phyloP scores from a whole-genome alignment of 2,888 invertebrate species.

The Xanthostigma xanthostigma region DNA sequence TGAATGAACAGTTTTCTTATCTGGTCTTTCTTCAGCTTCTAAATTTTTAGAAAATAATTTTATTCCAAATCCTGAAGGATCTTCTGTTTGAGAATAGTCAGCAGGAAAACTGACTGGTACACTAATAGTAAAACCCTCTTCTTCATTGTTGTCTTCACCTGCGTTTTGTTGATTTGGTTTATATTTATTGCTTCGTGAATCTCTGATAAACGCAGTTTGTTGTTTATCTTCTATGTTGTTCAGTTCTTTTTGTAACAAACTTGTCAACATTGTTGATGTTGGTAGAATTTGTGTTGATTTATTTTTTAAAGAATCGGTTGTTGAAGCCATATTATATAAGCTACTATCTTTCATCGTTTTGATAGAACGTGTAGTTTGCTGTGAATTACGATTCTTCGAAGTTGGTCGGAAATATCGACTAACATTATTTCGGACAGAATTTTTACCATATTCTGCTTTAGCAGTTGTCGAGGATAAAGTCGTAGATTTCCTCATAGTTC shows the following conservation, averaged over 20 bases:
- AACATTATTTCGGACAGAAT: background rate
- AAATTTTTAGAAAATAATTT: no score
- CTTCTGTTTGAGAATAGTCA: background rate
- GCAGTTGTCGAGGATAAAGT: background rate
- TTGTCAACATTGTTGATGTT: no score
- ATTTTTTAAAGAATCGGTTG: no score
- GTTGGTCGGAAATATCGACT: no score
- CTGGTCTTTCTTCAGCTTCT: no score
- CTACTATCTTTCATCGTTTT: no score
- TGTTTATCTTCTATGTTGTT: slow-evolving; percentile 1
- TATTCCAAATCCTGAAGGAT: background rate
- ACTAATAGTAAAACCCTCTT: background rate
- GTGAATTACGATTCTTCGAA: no score
- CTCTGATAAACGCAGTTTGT: background rate
- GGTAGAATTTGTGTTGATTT: no score
- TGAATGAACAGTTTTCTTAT: no score
- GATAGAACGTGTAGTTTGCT: no score
- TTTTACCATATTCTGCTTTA: background rate
- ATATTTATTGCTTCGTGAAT: slow-evolving; percentile 4
- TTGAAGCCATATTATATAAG: no score
- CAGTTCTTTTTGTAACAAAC: background rate
- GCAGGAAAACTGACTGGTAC: background rate
- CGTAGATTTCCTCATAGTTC: slow-evolving; percentile 3
- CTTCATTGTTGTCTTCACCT: background rate
- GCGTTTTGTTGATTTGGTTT: background rate